Conservation (phyloP, 2,888 invertebrate genomes). For the Bellardia bayeri region DNA sequence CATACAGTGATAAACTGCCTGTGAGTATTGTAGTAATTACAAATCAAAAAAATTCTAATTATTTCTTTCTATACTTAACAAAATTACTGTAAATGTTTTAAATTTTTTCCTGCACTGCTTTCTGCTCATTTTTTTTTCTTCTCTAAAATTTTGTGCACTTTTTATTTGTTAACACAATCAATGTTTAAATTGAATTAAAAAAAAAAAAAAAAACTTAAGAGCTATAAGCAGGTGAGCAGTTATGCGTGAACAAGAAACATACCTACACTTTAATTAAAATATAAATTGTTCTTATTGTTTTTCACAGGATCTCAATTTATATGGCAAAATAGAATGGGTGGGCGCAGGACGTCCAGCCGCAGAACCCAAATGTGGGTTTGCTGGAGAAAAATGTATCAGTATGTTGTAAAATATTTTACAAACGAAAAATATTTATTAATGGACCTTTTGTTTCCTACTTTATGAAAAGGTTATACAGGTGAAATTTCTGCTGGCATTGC, state of each 20-base stretch:
- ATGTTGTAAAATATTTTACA: constrained; percentile 84
- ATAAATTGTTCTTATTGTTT: constrained; percentile 27
- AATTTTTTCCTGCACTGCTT: constrained; percentile 21
- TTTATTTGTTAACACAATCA: constrained; percentile 10
- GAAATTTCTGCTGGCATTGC: constrained; percentile 93
- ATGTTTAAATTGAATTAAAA: constrained; percentile 22
- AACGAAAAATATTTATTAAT: not conserved
- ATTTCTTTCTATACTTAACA: not conserved
- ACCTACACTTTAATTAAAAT: constrained; percentile 5
- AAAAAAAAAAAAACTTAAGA: constrained; percentile 34
- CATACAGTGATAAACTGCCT: constrained; percentile 87
- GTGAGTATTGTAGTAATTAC: constrained; percentile 86
- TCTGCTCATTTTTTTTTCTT: constrained; percentile 25
- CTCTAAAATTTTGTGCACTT: not conserved
- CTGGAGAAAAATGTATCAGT: constrained; percentile 95
- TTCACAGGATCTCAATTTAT: constrained; percentile 90
- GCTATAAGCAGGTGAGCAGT: constrained; percentile 57
- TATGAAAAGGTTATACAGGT: constrained; percentile 89
- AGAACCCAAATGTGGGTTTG: constrained; percentile 95
- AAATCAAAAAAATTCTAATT: not conserved
- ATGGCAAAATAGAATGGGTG: constrained; percentile 91
- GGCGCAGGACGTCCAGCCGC: constrained; percentile 90
- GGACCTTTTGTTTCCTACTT: constrained; percentile 13
- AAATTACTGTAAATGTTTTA: constrained; percentile 10
- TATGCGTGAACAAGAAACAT: constrained; percentile 1